Conservation (phyloP, 2,113 vertebrate species). For the Orcinus orca region DNA sequence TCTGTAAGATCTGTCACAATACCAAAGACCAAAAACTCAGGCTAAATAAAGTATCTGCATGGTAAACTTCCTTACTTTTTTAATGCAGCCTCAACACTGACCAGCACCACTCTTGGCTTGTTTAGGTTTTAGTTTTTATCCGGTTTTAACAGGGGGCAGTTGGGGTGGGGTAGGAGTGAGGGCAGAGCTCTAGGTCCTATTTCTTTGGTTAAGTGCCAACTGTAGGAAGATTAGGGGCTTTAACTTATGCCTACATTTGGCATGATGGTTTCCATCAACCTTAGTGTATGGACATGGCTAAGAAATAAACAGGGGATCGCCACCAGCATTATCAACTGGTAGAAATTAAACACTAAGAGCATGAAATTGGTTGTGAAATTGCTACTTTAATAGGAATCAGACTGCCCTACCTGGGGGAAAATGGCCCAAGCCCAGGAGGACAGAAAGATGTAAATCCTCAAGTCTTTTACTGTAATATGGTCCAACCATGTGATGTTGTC, state of each 20-base stretch:
- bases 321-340: background rate
- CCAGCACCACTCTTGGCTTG: background rate
- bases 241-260: background rate
- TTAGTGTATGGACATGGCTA: background rate
- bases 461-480: background rate
- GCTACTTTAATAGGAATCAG: background rate
- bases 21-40: background rate
- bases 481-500: background rate
- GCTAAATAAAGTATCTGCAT: background rate
- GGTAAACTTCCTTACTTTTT: background rate
- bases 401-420: background rate
- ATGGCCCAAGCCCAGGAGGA: background rate
- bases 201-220: background rate
- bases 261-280: background rate
- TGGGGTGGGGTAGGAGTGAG: background rate
- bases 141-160: background rate
- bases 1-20: background rate
- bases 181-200: background rate
- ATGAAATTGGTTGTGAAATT: background rate
- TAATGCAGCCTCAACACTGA: background rate
- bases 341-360: background rate
- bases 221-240: background rate
- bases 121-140: background rate
- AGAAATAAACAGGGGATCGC: background rate
- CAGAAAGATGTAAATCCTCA: background rate